Evolutionary conservation across 2,888 invertebrate species (phyloP), one percentile per base, ranked within the genome.

Genomic region (Caradrina clavipalpis): DNA sequence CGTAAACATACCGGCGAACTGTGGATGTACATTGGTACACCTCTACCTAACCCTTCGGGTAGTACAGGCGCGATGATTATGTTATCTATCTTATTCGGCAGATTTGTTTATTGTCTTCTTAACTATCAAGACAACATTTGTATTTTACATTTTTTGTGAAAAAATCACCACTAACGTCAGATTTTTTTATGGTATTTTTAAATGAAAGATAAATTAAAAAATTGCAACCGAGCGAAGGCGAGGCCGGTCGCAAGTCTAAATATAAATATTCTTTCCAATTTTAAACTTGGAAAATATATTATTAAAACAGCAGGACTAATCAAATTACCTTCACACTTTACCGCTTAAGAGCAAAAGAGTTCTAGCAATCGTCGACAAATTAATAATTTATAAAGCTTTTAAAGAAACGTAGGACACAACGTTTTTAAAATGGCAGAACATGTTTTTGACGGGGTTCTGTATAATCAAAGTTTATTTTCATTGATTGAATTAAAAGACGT

Each of bases 361-460:
- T 91, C 84, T 82, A 71, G 84, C 88, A 89, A 90, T 89, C 82
- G 78, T 86, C 80, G 81, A 84, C 85, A 86, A 90, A 91, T 94
- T 92, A 93, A 92, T 92, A 85, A 93, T 94, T 91, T 92, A 94
- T 90, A 86, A 91, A 85, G 91, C 92, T 92, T 90, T 93, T 90
- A 90, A 89, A 89, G 88, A 85, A 89, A 83, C 84, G 81, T 78
- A 82, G 86, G 80, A 87, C 85, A 82, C 85, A 87, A 91, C 71
- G 78, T 85, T 88, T 86, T 86, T 82, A 84, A 89, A 89, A 88
- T 85, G 72, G 83, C 15, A 6, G 65, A 78, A 82, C 72, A 49
- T 49, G 0, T 53, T 65, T 60, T 53, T 21, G 15, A 58, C 31
- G 5, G 19, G 49, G 53, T 65, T 69, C 49, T 51, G 15, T 42